Base-by-base conservation (phyloP, 1,140 invertebrate species). In the Physella acuta region DNA sequence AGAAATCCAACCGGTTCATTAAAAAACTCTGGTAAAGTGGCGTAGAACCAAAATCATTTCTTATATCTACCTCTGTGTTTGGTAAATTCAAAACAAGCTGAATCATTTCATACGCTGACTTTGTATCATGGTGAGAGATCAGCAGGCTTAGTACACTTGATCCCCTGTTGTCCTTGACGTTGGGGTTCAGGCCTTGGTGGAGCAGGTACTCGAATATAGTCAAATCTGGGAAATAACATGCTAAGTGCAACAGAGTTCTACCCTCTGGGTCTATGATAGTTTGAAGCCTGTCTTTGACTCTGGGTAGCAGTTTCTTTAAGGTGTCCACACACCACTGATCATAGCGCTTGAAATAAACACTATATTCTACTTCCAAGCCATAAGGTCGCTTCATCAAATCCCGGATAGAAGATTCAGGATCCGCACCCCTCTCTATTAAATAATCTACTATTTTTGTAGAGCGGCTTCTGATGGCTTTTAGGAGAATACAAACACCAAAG, bases 331-430 rank as follows among this genome's bases (percentile, higher is more conserved):
- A 55, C 64, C 64, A 67, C 3, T 37, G 31, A 24, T 67, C 52
- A 56, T 67, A 26, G 5, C 53, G 51, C 20, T 64, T 64, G 33
- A 31, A 64, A 20, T 44, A 44, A n/a, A 28, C 31, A 20, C 51
- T 56, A 20, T 67, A 67, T 28, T 56, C 51, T 3, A 39, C 64
- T 30, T 67, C 51, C n/a, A 67, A 36, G 8, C 51, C 64, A 56
- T 67, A 36, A 2, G 52, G 64, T 26, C 64, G 30, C 28, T 56
- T 67, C 64, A 67, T 67, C 30, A 67, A n/a, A 39, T 67, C 64
- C 3, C 34, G 53, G 16, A 67, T 30, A 56, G 64, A 67, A 37
- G 51, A 37, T 37, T 67, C 64, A 30, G 64, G 51, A 28, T 67
- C 64, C 1, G 64, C 64, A 26, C 64, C 64, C 14, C 37, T 55